Percentiles rank a stretch among this genome's conserved stretches.
Conservation (phyloP, 2,797 vertebrate species). For the Craterocephalus amniculus region DNA sequence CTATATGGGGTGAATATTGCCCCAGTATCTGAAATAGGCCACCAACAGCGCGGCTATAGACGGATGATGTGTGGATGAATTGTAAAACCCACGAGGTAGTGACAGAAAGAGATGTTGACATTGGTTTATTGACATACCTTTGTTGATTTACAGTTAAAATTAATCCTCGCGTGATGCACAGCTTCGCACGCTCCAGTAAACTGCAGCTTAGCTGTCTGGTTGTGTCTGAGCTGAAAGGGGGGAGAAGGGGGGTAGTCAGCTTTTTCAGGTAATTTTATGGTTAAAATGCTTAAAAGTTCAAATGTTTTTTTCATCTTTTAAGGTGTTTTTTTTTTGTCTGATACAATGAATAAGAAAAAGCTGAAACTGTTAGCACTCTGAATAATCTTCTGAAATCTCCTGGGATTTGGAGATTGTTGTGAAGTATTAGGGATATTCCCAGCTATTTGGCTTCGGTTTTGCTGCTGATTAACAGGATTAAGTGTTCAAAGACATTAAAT, state of each 20-base stretch:
- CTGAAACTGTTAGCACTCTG: neutral
- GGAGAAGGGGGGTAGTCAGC: neutral
- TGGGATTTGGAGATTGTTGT: neutral
- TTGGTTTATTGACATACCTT: constrained; percentile 58
- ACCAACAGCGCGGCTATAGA: constrained; percentile 42
- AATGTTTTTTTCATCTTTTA: neutral
- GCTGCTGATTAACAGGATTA: neutral
- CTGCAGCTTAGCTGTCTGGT: constrained; percentile 19
- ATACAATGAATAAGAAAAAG: neutral
- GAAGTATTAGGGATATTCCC: neutral
- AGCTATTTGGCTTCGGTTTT: neutral
- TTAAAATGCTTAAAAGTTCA: neutral
- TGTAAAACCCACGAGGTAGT: constrained; percentile 26
- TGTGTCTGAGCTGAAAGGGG: constrained; percentile 18
- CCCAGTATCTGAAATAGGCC: constrained; percentile 64
- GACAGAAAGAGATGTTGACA: constrained; percentile 46
- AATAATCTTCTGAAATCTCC: neutral
- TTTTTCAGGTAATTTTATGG: neutral
- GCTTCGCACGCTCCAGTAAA: constrained; percentile 44
- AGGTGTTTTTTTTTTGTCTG: neutral
- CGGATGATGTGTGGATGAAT: constrained; percentile 31
- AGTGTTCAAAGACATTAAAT: neutral
- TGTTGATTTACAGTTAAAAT: constrained; percentile 63
- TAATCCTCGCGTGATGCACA: constrained; percentile 40
- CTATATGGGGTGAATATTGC: constrained; percentile 41